Evolutionary conservation across 2,888 invertebrate genomes (phyloP).

Genomic region (Galerucella pusilla): DNA sequence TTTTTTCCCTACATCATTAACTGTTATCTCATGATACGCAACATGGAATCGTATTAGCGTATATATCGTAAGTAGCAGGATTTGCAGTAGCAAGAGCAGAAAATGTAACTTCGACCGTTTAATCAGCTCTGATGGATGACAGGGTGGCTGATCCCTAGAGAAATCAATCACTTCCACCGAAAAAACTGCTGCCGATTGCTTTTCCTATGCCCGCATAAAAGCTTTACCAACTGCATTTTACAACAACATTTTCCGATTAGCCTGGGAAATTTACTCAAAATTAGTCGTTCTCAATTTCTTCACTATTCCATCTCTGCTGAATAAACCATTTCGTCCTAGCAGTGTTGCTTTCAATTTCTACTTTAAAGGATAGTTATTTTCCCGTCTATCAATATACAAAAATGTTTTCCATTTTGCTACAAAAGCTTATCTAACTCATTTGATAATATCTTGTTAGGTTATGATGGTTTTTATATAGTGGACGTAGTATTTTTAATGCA

Average conservation of each 20-base stretch:
- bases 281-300: not conserved
- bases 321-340: too few species aligned
- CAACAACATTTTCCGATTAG: not conserved
- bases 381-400: too few species aligned
- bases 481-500: too few species aligned
- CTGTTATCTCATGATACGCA: conserved; percentile 58
- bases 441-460: too few species aligned
- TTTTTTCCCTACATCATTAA: not conserved
- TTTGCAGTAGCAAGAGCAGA: conserved; percentile 1
- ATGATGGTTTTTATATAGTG: too few species aligned
- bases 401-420: too few species aligned
- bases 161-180: conserved; percentile 63
- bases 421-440: too few species aligned
- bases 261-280: not conserved
- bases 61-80: conserved; percentile 12
- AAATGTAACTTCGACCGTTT: conserved; percentile 52
- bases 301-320: too few species aligned
- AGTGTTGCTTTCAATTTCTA: too few species aligned
- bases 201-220: conserved; percentile 47
- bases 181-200: conserved; percentile 61
- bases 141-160: conserved; percentile 60
- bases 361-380: too few species aligned
- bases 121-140: conserved; percentile 63
- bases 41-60: conserved; percentile 44
- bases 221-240: conserved; percentile 50